phyloP scores from a whole-genome alignment of 2,888 invertebrate genomes.

The Megastigmus dorsalis region DNA sequence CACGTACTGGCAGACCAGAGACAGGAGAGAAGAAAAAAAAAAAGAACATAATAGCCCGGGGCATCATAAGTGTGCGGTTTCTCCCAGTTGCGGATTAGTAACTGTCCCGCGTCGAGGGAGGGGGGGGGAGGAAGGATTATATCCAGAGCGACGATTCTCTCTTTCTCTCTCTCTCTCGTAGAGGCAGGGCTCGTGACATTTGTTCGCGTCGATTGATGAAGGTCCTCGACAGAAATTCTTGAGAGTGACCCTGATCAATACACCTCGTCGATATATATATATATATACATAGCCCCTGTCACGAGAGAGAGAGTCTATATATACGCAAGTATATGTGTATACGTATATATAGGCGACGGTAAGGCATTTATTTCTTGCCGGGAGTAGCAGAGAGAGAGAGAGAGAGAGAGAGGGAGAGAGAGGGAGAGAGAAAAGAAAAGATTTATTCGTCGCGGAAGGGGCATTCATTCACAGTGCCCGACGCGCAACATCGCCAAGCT shows the following conservation, averaged over 20 bases:
- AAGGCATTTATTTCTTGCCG: conserved; percentile 37
- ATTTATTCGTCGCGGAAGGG: conserved; percentile 57
- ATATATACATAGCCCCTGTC: too few species aligned
- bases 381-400: neutral
- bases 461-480: conserved; percentile 53
- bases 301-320: too few species aligned
- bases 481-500: conserved; percentile 50
- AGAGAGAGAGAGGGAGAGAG: neutral
- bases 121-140: conserved; percentile 27
- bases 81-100: conserved; percentile 34
- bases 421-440: conserved; percentile 32
- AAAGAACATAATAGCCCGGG: neutral
- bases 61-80: conserved; percentile 20
- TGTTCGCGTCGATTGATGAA: conserved; percentile 47
- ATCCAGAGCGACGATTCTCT: conserved; percentile 32
- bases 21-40: neutral
- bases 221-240: conserved; percentile 32
- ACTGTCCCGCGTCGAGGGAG: conserved; percentile 22
- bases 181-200: conserved; percentile 9
- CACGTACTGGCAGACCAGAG: neutral
- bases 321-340: too few species aligned
- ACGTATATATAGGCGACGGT: too few species aligned
- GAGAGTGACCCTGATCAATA: conserved; percentile 43
- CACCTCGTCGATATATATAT: neutral
- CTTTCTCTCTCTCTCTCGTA: neutral